Conservation (phyloP, 2,113 vertebrate genomes). For the Toxotes jaculatrix region DNA sequence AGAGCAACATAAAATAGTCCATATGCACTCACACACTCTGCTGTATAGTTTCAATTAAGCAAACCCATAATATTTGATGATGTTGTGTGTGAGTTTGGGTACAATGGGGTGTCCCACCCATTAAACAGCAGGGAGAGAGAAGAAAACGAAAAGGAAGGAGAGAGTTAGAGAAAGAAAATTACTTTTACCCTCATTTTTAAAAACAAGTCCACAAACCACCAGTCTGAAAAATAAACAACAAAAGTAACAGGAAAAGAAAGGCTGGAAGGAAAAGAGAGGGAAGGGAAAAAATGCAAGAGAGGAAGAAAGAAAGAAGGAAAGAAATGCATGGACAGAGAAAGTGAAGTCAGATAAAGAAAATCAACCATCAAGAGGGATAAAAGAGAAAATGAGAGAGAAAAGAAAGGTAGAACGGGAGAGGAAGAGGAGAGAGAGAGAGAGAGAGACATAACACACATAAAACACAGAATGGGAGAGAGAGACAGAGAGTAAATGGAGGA, state of each 20-base stretch:
- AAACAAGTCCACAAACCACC: conserved; percentile 32
- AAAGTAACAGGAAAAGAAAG: background rate
- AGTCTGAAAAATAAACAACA: background rate
- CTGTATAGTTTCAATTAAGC: conserved; percentile 71
- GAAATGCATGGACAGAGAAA: background rate
- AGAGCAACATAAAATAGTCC: conserved; percentile 65
- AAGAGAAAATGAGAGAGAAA: background rate
- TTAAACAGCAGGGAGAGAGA: conserved; percentile 59
- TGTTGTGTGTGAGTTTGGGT: conserved; percentile 53
- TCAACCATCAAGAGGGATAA: background rate
- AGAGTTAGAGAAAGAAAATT: background rate
- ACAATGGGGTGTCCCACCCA: conserved; percentile 52
- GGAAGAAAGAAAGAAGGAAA: background rate
- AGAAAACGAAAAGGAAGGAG: conserved; percentile 3
- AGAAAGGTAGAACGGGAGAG: background rate
- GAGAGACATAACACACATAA: too few relatives aligned
- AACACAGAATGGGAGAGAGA: conserved; percentile 9
- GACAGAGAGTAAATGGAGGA: conserved; percentile 14
- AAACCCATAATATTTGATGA: conserved; percentile 72
- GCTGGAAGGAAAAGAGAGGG: too few relatives aligned
- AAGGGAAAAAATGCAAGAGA: background rate
- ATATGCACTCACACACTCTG: conserved; percentile 47
- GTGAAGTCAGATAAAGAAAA: background rate
- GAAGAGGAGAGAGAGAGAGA: background rate
- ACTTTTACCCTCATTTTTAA: conserved; percentile 8